Conservation (phyloP, 2,797 vertebrate genomes). For the Karalla daura region DNA sequence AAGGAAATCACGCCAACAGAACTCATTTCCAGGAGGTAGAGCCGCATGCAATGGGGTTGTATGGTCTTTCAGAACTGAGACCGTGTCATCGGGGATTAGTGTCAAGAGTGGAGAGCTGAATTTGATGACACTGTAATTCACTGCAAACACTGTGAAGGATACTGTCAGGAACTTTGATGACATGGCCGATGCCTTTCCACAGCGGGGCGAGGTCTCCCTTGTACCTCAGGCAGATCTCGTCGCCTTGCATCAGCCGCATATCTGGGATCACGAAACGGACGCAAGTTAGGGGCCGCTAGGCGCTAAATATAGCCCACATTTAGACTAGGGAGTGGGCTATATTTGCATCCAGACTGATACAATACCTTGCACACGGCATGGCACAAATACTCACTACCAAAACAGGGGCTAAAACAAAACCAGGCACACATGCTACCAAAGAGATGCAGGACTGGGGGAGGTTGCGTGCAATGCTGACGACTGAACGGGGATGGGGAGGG, state of each 20-base stretch:
- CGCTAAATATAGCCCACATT: not conserved
- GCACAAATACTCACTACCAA: constrained; percentile 32
- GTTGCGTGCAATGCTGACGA: constrained; percentile 65
- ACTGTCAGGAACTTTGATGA: constrained; percentile 99
- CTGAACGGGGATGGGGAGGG: constrained; percentile 56
- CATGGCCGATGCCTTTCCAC: constrained; percentile 98
- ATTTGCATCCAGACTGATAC: constrained; percentile 24
- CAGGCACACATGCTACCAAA: constrained; percentile 62
- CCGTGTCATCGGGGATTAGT: not conserved
- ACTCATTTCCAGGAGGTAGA: not conserved
- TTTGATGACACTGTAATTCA: not conserved
- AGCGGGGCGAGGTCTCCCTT: constrained; percentile 95
- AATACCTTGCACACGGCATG: constrained; percentile 31
- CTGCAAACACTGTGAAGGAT: constrained; percentile 83
- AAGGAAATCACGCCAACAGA: constrained; percentile 42
- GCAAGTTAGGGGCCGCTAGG: not conserved
- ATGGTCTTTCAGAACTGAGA: not conserved
- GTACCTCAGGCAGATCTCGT: constrained; percentile 97
- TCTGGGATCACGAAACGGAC: constrained; percentile 77
- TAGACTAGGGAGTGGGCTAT: constrained; percentile 5
- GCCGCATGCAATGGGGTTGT: no score
- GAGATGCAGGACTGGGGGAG: constrained; percentile 68
- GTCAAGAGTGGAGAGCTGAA: not conserved
- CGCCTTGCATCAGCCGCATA: constrained; percentile 98
- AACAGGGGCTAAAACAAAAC: constrained; percentile 31